Base-by-base conservation (phyloP, 1,140 invertebrate genomes). In the Drosophila yakuba region DNA sequence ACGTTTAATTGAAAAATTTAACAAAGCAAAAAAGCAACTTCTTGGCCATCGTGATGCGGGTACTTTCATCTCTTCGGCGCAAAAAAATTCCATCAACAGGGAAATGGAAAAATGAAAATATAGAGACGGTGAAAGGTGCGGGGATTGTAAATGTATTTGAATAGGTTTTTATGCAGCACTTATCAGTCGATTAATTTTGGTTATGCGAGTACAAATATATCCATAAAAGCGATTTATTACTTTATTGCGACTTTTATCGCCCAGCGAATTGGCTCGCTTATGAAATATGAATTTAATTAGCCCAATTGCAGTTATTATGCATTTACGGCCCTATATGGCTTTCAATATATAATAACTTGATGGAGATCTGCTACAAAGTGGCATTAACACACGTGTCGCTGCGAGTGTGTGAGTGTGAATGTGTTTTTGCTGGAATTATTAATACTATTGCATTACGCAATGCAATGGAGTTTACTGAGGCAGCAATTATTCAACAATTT, bases 1-100 rank as follows among this genome's bases (percentile, higher is more conserved):
- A 83, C 74, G 68, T 82, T 81, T 81, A 82, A 81, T 82, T 81
- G 79, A 77, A 81, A 82, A 78, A 74, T 58, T 44, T 35, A 69
- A 55, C 64, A 52, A 59, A 38, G 51, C 58, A 20, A 20, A 20
- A 20, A 20, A 20, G 20, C 20, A 39, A 48, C 61, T 28, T 57
- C 47, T 73, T 43, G 17, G 39, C 35, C 15, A 41, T 45, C 55
- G 36, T 45, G 45, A 48, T 59, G 39, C 32, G 43, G 41, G 12
- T 11, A 1, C 64, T 75, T 76, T 73, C 67, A 77, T 67, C 74
- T 79, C 61, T 45, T n/a, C 12, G 25, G 10, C 6, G 25, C 4
- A 39, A 15, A 61, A 61, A 61, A 75, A 55, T 32, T 25, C 45
- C 50, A 66, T 56, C 52, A 32, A n/a, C 44, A 64, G 43, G 6